Percentiles rank a stretch among this genome's conserved stretches.
Conservation (phyloP, 2,888 invertebrate genomes). For the Adela reaumurella region DNA sequence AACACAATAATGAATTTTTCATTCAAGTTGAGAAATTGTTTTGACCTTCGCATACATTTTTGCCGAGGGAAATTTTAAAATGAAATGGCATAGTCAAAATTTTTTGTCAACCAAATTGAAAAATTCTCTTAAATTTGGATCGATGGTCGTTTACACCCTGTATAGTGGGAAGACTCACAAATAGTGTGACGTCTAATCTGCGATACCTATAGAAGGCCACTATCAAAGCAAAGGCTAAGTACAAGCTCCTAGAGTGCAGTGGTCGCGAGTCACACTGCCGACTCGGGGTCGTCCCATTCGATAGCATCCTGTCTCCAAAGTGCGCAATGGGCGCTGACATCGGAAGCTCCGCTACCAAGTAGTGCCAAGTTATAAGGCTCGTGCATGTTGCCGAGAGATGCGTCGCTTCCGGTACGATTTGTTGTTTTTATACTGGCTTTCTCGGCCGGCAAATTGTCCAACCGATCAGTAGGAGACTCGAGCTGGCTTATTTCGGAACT, state of each 20-base stretch:
- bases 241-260: too few species aligned
- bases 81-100: too few species aligned
- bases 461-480: conserved; percentile 29
- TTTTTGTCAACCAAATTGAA: too few species aligned
- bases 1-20: too few species aligned
- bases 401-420: conserved; percentile 24
- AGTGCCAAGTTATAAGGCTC: conserved; percentile 47
- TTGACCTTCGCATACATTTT: too few species aligned
- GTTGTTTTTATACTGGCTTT: conserved; percentile 15
- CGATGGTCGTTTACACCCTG: too few species aligned
- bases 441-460: conserved; percentile 30
- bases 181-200: neutral
- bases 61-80: too few species aligned
- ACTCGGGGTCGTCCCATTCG: conserved; percentile 47
- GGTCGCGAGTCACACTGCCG: conserved; percentile 36
- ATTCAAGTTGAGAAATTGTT: too few species aligned
- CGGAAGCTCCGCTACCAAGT: conserved; percentile 30
- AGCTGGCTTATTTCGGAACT: conserved; percentile 39
- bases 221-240: neutral
- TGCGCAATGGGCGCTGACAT: conserved; percentile 23
- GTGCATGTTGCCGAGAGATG: conserved; percentile 32
- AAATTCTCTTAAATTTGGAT: too few species aligned
- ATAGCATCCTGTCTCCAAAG: conserved; percentile 53
- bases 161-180: neutral
- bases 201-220: neutral